These are phyloP conservation scores for Staurois parvus DNA, from an alignment of 2,797 vertebrate genomes.

Conservation along the genomic window DNA sequence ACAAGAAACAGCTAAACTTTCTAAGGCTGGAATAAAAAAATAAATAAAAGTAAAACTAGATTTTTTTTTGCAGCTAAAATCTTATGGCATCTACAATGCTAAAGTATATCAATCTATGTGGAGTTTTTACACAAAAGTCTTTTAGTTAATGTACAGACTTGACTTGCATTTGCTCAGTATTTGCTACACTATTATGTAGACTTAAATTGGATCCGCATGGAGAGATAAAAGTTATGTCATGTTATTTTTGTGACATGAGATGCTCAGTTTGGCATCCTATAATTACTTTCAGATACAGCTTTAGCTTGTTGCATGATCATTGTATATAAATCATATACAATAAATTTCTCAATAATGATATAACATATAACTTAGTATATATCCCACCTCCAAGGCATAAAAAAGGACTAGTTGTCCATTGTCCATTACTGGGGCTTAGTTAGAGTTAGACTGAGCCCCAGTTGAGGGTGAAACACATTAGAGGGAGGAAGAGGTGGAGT, in stretches of 20 bases:
- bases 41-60: constrained; percentile 22
- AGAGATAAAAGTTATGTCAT: constrained; percentile 2
- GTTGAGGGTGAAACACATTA: too few relatives aligned
- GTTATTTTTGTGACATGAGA: not conserved
- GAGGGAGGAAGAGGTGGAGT: too few relatives aligned
- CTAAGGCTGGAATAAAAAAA: constrained; percentile 17
- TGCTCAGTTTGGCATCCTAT: not conserved
- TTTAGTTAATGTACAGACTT: not conserved
- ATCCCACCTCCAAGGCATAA: too few relatives aligned
- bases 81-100: not conserved
- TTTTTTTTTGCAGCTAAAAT: constrained; percentile 14
- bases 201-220: not conserved
- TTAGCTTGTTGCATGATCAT: not conserved
- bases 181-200: not conserved
- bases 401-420: too few relatives aligned
- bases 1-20: constrained; percentile 17
- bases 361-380: too few relatives aligned
- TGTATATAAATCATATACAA: not conserved
- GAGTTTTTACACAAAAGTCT: not conserved
- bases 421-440: too few relatives aligned
- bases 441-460: too few relatives aligned
- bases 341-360: too few relatives aligned
- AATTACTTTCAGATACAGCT: not conserved
- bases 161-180: not conserved
- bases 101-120: not conserved